phyloP scores from a whole-genome alignment of 2,113 vertebrate species.

The Ellobius talpinus region DNA sequence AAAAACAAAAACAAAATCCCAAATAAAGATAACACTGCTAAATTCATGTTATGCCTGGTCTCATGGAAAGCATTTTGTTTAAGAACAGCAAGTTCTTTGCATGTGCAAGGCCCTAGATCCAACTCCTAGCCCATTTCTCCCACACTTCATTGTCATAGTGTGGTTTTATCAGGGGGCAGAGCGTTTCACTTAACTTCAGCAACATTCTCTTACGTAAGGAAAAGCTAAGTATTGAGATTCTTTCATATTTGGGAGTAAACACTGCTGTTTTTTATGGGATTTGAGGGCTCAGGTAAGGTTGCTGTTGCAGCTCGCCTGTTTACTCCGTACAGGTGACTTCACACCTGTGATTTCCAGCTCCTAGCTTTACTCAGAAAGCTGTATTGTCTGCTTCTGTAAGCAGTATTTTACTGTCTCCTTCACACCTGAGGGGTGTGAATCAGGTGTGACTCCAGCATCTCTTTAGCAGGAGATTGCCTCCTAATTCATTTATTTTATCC shows the following conservation, averaged over 20 bases:
- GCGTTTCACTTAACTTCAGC: neutral
- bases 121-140: neutral
- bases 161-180: neutral
- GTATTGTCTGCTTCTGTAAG: neutral
- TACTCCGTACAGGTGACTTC: neutral
- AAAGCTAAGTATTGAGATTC: neutral
- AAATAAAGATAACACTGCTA: neutral
- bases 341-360: neutral
- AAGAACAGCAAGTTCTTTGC: neutral
- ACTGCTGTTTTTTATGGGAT: neutral
- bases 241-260: neutral
- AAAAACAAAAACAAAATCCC: neutral
- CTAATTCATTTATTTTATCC: neutral
- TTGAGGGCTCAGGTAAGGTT: neutral
- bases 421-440: neutral
- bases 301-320: neutral
- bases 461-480: neutral
- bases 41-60: neutral
- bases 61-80: neutral
- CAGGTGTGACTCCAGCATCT: neutral
- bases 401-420: neutral
- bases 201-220: neutral
- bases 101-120: neutral
- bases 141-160: neutral
- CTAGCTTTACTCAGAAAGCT: constrained; percentile 35